These are phyloP conservation scores for Morone chrysops DNA, from an alignment of 2,113 vertebrate species.

Conservation along the genomic window DNA sequence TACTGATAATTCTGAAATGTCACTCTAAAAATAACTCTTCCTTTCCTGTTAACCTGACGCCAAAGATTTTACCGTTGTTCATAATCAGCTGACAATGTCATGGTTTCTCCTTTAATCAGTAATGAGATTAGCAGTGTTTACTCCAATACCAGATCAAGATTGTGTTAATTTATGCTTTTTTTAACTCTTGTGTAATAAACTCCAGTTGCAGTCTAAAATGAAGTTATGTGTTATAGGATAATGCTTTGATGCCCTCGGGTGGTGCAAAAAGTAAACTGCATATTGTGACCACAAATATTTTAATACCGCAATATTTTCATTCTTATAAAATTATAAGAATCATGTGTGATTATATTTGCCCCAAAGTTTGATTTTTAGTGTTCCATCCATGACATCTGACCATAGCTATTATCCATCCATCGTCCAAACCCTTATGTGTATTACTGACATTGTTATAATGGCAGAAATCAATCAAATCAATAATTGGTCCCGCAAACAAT, in stretches of 20 bases:
- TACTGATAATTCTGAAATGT: neutral
- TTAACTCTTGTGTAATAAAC: neutral
- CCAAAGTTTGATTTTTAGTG: neutral
- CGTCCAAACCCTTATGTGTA: neutral
- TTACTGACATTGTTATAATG: no score
- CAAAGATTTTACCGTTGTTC: no score
- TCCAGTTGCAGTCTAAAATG: neutral
- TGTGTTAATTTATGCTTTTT: neutral
- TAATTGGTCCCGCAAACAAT: neutral
- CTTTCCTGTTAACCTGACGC: neutral
- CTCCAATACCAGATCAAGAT: neutral
- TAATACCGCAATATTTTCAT: neutral
- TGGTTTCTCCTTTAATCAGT: neutral
- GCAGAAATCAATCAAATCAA: neutral
- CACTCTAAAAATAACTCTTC: neutral
- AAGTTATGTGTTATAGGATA: neutral
- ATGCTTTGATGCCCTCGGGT: neutral
- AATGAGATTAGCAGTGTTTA: neutral
- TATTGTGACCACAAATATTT: neutral
- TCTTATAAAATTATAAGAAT: neutral
- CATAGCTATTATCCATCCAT: neutral
- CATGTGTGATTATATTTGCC: neutral
- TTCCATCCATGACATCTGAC: neutral
- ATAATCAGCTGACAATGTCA: neutral
- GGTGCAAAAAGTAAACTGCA: neutral